Conservation (phyloP, 1,140 invertebrate genomes). For the Drosophila fuyamai region DNA sequence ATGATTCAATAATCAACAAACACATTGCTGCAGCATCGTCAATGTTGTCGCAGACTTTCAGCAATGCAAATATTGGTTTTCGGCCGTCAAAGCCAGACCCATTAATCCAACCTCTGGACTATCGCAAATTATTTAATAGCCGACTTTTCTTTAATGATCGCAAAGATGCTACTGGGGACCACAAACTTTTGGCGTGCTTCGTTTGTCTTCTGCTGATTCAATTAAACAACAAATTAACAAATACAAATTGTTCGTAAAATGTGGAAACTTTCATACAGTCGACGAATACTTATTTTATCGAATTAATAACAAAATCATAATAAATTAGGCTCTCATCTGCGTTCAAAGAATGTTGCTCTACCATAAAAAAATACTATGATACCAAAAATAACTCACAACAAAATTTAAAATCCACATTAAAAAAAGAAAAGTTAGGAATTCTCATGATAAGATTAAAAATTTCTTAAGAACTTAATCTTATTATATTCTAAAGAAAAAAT, state of each 20-base stretch:
- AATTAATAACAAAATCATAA: constrained; percentile 28
- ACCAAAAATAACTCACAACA: constrained; percentile 4
- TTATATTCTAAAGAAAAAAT: too few relatives aligned
- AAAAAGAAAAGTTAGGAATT: too few relatives aligned
- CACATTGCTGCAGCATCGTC: constrained; percentile 33
- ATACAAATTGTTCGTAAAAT: constrained; percentile 16
- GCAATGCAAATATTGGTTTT: constrained; percentile 54
- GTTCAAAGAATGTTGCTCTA: constrained; percentile 2
- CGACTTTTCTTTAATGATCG: constrained; percentile 40
- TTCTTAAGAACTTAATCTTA: too few relatives aligned
- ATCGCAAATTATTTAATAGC: constrained; percentile 55
- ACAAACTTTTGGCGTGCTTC: constrained; percentile 34
- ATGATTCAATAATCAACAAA: constrained; percentile 64
- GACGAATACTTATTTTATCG: constrained; percentile 20
- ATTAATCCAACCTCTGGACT: background rate
- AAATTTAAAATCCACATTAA: constrained; percentile 3
- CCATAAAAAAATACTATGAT: background rate
- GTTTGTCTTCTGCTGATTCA: constrained; percentile 46
- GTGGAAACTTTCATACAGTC: constrained; percentile 12
- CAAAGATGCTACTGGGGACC: constrained; percentile 17
- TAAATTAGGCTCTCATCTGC: constrained; percentile 7
- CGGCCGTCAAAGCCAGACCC: background rate
- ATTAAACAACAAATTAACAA: constrained; percentile 46
- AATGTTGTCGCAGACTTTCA: constrained; percentile 54
- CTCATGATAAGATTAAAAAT: too few relatives aligned